A percentile compares a stretch with the other conserved stretches of the same genome.
These are phyloP conservation scores for Chorisops tibialis DNA, from an alignment of 2,888 invertebrate species.

Conservation along the genomic window DNA sequence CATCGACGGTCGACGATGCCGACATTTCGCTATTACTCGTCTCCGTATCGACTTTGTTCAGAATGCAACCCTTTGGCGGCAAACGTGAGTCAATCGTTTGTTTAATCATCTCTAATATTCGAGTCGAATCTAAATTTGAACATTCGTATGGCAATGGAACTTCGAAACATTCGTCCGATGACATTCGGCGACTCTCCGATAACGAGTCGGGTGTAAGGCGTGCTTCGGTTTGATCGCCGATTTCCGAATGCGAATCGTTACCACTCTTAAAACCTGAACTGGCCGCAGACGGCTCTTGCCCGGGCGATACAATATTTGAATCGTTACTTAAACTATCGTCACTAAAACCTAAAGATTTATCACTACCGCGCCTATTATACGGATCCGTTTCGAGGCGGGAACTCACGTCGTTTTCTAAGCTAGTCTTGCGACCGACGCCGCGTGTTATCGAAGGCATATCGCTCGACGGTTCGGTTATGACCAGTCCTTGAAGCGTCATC, in stretches of 20 bases:
- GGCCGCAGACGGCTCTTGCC: constrained; percentile 55
- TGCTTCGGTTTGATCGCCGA: constrained; percentile 55
- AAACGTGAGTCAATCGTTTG: constrained; percentile 75
- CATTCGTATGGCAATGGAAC: constrained; percentile 76
- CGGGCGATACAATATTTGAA: constrained; percentile 57
- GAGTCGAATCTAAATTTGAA: constrained; percentile 72
- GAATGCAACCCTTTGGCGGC: constrained; percentile 65
- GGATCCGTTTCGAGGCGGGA: constrained; percentile 34
- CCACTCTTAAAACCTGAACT: constrained; percentile 61
- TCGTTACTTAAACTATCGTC: constrained; percentile 73
- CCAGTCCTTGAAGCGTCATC: constrained; percentile 54
- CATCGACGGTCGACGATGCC: constrained; percentile 26
- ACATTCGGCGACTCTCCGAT: constrained; percentile 43
- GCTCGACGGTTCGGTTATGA: constrained; percentile 71
- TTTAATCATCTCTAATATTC: constrained; percentile 76
- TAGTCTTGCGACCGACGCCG: constrained; percentile 69
- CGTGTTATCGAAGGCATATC: constrained; percentile 77
- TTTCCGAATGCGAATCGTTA: constrained; percentile 54
- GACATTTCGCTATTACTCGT: constrained; percentile 3
- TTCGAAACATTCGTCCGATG: constrained; percentile 59
- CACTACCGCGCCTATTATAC: constrained; percentile 63
- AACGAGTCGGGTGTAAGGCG: constrained; percentile 50
- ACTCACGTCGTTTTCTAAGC: constrained; percentile 58
- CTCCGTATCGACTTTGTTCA: constrained; percentile 54
- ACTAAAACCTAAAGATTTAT: constrained; percentile 67